Evolutionary conservation across 2,888 invertebrate species (phyloP), one percentile per base, ranked within the genome.

Genomic region (Conistra vaccinii): DNA sequence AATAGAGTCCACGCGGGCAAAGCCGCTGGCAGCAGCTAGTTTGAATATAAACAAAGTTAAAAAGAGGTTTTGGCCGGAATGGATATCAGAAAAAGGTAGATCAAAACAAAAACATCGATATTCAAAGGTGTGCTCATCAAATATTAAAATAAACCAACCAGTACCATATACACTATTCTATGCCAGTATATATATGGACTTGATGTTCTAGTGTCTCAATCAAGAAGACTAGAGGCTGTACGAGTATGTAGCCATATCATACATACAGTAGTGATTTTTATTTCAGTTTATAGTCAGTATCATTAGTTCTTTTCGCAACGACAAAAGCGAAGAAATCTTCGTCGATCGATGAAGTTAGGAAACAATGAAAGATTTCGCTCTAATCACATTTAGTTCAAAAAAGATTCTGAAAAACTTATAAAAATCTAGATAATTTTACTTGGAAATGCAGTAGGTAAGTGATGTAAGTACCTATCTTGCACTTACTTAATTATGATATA

Each of bases 361-460:
- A 32, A n/a, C 45, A 60, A 2, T 1, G 3, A 42, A 14, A 42
- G 10, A 29, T 29, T 29, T 53, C 10, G 23, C 4, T n/a, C n/a
- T n/a, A n/a, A n/a, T n/a, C n/a, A n/a, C n/a, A n/a, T n/a, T n/a
- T n/a, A n/a, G n/a, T n/a, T n/a, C n/a, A n/a, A n/a, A n/a, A n/a
- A n/a, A n/a, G n/a, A 63, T 74, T 62, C 12, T 35, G 45, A 17
- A 35, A 74, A 55, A 63, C n/a, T 0, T 45, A 17, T 53, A 45
- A 51, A 23, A 53, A 75, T 35, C 26, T 17, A 53, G 12, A 32
- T 29, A 29, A 60, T 23, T 26, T 75, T n/a, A 26, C 23, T 74
- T 17, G 29, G 51, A 61, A 29, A 42, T 73, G 17, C 29, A 14
- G 4, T 26, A 69, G 5, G 26, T 45, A 45, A 7, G 20, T 42